Percentiles rank a stretch among this genome's conserved stretches.
These are phyloP conservation scores for Pantala flavescens DNA, from an alignment of 1,140 invertebrate genomes.

Conservation along the genomic window DNA sequence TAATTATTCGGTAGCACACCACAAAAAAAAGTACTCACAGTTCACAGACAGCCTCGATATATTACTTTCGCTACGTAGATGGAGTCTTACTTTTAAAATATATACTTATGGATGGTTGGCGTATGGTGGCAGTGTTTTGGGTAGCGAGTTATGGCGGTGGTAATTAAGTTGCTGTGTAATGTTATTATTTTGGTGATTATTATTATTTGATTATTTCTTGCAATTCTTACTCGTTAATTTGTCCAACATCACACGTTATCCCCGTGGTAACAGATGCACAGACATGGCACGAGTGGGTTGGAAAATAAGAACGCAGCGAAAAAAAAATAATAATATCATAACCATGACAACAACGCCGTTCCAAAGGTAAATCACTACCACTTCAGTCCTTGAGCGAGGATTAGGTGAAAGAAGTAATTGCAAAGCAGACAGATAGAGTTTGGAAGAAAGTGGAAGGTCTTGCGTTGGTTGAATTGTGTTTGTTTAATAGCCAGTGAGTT, in stretches of 20 bases:
- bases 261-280: not conserved
- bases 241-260: not conserved
- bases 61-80: not conserved
- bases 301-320: too few relatives aligned
- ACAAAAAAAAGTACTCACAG: not conserved
- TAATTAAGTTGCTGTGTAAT: slow-evolving; percentile 4
- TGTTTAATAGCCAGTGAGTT: slow-evolving; percentile 71
- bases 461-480: slow-evolving; percentile 13
- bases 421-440: slow-evolving; percentile 8
- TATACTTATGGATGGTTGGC: not conserved
- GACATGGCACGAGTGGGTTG: too few relatives aligned
- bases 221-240: not conserved
- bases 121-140: not conserved
- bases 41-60: not conserved
- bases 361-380: not conserved
- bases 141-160: not conserved
- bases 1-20: not conserved
- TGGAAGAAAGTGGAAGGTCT: slow-evolving; percentile 15
- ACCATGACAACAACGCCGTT: not conserved
- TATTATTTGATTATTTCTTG: not conserved
- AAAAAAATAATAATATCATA: too few relatives aligned
- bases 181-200: not conserved
- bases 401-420: slow-evolving; percentile 10
- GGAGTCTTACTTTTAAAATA: not conserved
- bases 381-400: slow-evolving; percentile 8